phyloP scores from a whole-genome alignment of 1,140 invertebrate genomes.

The Maniola jurtina region DNA sequence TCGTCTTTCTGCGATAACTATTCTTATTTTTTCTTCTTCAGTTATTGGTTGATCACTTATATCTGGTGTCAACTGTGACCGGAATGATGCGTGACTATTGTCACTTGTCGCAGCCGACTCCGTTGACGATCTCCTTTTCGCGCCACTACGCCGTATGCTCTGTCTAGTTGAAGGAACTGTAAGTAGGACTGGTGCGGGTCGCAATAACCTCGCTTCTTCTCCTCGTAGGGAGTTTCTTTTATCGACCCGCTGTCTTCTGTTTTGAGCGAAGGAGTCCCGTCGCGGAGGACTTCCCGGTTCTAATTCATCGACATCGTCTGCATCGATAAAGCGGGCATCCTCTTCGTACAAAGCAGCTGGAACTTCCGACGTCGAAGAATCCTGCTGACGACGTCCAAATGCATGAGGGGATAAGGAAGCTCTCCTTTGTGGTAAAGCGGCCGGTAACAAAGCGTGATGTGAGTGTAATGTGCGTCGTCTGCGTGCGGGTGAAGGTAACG shows the following conservation, averaged over 20 bases:
- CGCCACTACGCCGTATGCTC: constrained; percentile 46
- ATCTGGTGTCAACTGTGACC: constrained; percentile 46
- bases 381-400: constrained; percentile 70
- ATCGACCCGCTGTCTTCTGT: constrained; percentile 61
- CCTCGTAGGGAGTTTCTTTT: constrained; percentile 66
- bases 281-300: constrained; percentile 62
- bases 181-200: constrained; percentile 56
- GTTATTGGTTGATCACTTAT: constrained; percentile 48
- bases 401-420: constrained; percentile 70
- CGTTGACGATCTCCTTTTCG: constrained; percentile 56
- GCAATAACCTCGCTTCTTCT: constrained; percentile 63
- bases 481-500: constrained; percentile 59
- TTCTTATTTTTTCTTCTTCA: constrained; percentile 74
- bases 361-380: constrained; percentile 62
- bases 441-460: constrained; percentile 65
- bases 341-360: constrained; percentile 73
- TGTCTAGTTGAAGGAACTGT: constrained; percentile 59
- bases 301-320: constrained; percentile 69
- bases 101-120: constrained; percentile 57
- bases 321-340: constrained; percentile 75
- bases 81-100: constrained; percentile 42
- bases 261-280: constrained; percentile 63
- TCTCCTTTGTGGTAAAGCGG: constrained; percentile 55
- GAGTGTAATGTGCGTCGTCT: constrained; percentile 70
- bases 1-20: constrained; percentile 74